Percentiles rank a stretch among this genome's conserved stretches.
These are phyloP conservation scores for Theocolax elegans DNA, from an alignment of 1,140 invertebrate genomes.

Conservation along the genomic window DNA sequence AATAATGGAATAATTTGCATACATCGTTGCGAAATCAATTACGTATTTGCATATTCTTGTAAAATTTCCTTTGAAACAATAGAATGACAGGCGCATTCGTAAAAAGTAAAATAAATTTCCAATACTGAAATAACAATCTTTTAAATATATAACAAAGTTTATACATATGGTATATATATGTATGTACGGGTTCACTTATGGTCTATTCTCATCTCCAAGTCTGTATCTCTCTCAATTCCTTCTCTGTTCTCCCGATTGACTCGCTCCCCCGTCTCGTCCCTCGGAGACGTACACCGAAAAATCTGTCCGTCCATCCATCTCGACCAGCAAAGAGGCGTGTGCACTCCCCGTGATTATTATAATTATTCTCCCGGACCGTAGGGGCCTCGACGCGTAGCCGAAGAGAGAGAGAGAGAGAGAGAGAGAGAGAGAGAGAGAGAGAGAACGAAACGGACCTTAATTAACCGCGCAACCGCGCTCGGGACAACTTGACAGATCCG, in stretches of 20 bases:
- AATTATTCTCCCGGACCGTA: conserved; percentile 60
- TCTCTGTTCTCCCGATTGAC: neutral
- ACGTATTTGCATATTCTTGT: too few species aligned
- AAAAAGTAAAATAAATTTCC: too few species aligned
- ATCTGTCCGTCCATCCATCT: conserved; percentile 58
- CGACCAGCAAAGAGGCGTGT: conserved; percentile 55
- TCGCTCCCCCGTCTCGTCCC: neutral
- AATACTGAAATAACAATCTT: too few species aligned
- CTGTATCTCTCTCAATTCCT: too few species aligned
- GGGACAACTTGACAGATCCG: conserved; percentile 68
- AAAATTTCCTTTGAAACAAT: too few species aligned
- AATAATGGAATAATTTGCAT: too few species aligned
- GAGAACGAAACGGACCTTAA: conserved; percentile 56
- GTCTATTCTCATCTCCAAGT: too few species aligned
- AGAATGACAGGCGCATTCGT: too few species aligned
- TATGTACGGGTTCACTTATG: too few species aligned
- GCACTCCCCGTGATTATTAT: conserved; percentile 65
- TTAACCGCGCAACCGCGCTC: conserved; percentile 61
- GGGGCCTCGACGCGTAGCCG: conserved; percentile 14
- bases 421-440: conserved; percentile 25
- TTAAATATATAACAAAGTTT: too few species aligned
- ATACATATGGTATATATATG: too few species aligned
- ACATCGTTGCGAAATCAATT: too few species aligned
- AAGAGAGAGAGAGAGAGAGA: conserved; percentile 19
- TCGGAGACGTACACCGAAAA: conserved; percentile 49